phyloP scores from a whole-genome alignment of 2,113 vertebrate genomes.

The Colaptes auratus region DNA sequence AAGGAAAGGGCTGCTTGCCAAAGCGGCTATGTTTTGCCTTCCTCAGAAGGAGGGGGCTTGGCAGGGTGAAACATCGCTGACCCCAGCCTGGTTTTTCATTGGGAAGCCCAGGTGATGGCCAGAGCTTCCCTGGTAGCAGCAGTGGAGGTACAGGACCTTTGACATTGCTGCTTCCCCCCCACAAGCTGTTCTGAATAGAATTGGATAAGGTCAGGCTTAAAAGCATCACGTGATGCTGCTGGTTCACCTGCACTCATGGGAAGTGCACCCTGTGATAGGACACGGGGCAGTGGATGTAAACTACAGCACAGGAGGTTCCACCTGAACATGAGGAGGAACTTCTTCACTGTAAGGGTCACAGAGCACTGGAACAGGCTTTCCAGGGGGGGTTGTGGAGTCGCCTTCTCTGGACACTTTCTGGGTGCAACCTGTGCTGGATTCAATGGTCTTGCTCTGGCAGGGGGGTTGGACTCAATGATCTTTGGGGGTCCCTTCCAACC shows the following conservation, averaged over 20 bases:
- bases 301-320: no score
- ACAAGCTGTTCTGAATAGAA: not conserved
- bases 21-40: not conserved
- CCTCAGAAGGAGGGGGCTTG: not conserved
- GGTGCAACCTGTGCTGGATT: no score
- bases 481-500: no score
- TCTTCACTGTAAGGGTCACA: no score
- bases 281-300: no score
- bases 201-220: not conserved
- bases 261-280: not conserved
- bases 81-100: not conserved
- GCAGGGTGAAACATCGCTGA: not conserved
- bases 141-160: not conserved
- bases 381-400: no score
- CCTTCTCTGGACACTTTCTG: no score
- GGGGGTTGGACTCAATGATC: no score
- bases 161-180: not conserved
- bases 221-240: not conserved
- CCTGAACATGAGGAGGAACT: no score
- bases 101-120: not conserved
- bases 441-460: no score
- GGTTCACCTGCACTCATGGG: not conserved
- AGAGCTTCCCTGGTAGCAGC: not conserved
- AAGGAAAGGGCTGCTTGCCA: constrained; percentile 21
- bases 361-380: no score